A percentile compares a stretch with the other conserved stretches of the same genome.
Evolutionary conservation across 1,140 invertebrate species (phyloP).

Genomic region (Rhynchophorus ferrugineus): DNA sequence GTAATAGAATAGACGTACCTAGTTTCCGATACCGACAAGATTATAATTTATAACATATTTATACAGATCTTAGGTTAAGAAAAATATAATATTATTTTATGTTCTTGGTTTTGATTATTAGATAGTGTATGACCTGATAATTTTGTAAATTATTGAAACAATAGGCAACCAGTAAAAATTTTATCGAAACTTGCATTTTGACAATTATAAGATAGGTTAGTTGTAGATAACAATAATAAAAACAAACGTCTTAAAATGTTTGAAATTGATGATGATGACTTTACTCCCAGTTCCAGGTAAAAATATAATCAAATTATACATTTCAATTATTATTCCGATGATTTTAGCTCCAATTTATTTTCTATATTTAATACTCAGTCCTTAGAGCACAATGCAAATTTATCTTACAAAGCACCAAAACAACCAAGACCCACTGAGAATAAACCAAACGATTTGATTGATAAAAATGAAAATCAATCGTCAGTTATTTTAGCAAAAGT

Average conservation of each 20-base stretch:
- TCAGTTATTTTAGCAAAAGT: constrained; percentile 16
- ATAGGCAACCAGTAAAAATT: neutral
- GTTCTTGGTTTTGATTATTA: too few species aligned
- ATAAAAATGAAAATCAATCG: neutral
- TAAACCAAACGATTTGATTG: neutral
- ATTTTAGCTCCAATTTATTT: constrained; percentile 18
- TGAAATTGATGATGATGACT: constrained; percentile 16
- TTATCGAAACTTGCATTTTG: neutral
- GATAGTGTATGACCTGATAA: too few species aligned
- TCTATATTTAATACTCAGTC: constrained; percentile 8
- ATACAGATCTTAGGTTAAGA: too few species aligned
- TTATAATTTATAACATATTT: constrained; percentile 12
- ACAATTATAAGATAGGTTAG: neutral
- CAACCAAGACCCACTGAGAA: constrained; percentile 6
- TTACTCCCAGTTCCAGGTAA: constrained; percentile 10
- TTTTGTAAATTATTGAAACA: too few species aligned
- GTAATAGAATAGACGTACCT: constrained; percentile 14
- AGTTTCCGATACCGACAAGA: constrained; percentile 18
- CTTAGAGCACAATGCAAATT: constrained; percentile 3
- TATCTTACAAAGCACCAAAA: constrained; percentile 22
- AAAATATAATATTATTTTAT: too few species aligned
- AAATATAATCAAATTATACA: neutral
- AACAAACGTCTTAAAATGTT: constrained; percentile 5
- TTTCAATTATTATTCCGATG: neutral
- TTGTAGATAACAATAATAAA: neutral